Evolutionary conservation across 2,888 invertebrate species (phyloP).

Genomic region (Drosophila monieri): DNA sequence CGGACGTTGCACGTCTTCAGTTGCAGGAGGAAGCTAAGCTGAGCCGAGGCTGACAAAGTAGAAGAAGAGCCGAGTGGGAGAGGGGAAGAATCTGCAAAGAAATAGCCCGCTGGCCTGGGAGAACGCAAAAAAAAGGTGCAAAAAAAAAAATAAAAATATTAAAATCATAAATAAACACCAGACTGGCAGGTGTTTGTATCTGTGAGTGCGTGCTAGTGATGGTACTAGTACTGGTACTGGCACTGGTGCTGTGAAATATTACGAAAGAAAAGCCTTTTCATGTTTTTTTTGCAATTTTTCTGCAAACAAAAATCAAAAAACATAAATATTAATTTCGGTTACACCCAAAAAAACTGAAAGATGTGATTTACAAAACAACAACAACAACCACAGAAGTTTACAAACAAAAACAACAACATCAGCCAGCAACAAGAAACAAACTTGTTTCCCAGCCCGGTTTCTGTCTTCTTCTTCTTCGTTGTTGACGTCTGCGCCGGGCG

Average conservation of each 20-base stretch:
- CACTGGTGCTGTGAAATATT: conserved; percentile 31
- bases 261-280: conserved; percentile 36
- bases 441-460: conserved; percentile 42
- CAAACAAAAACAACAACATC: conserved; percentile 26
- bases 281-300: conserved; percentile 71
- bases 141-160: conserved; percentile 23
- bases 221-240: neutral
- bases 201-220: neutral
- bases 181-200: conserved; percentile 30
- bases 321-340: conserved; percentile 62
- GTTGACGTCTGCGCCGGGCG: conserved; percentile 74
- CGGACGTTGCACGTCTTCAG: conserved; percentile 64
- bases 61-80: conserved; percentile 4
- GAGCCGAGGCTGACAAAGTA: conserved; percentile 26
- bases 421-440: conserved; percentile 41
- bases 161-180: conserved; percentile 28
- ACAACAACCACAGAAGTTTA: conserved; percentile 35
- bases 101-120: neutral
- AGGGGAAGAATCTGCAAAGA: conserved; percentile 9
- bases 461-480: conserved; percentile 39
- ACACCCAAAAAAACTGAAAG: conserved; percentile 41
- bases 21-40: conserved; percentile 1
- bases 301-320: conserved; percentile 39
- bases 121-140: conserved; percentile 54
- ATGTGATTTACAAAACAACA: conserved; percentile 23